A percentile compares a stretch with the other conserved stretches of the same genome.
These are phyloP conservation scores for Muntiacus reevesi DNA, from an alignment of 2,113 vertebrate species.

Conservation along the genomic window DNA sequence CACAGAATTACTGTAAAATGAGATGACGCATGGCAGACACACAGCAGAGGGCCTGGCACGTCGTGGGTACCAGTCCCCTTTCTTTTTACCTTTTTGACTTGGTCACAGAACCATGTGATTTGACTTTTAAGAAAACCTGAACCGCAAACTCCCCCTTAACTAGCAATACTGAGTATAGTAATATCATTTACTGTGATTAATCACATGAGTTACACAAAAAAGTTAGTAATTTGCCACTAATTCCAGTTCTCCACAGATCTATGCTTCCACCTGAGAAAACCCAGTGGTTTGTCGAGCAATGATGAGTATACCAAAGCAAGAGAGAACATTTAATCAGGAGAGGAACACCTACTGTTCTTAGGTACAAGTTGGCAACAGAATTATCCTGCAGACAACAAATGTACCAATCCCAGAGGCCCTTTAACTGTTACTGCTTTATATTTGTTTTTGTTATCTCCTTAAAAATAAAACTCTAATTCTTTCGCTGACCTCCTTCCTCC, in stretches of 20 bases:
- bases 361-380: not conserved
- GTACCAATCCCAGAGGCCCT: not conserved
- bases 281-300: not conserved
- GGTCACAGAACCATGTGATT: not conserved
- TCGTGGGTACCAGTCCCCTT: not conserved
- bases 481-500: not conserved
- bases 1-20: not conserved
- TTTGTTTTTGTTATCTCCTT: not conserved
- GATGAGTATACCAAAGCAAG: not conserved
- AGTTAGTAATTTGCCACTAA: not conserved
- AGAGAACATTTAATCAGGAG: not conserved
- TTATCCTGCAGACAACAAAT: not conserved
- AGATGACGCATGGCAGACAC: not conserved
- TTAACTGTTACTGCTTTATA: not conserved
- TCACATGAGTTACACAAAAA: not conserved
- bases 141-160: not conserved
- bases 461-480: not conserved
- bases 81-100: not conserved
- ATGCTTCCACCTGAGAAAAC: not conserved
- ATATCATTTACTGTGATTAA: not conserved
- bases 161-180: not conserved
- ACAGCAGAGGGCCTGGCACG: not conserved
- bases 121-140: not conserved
- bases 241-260: not conserved
- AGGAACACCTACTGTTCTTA: not conserved